Percentiles rank a stretch among this genome's conserved stretches.
Conservation (phyloP, 2,113 vertebrate species). For the Strix uralensis region DNA sequence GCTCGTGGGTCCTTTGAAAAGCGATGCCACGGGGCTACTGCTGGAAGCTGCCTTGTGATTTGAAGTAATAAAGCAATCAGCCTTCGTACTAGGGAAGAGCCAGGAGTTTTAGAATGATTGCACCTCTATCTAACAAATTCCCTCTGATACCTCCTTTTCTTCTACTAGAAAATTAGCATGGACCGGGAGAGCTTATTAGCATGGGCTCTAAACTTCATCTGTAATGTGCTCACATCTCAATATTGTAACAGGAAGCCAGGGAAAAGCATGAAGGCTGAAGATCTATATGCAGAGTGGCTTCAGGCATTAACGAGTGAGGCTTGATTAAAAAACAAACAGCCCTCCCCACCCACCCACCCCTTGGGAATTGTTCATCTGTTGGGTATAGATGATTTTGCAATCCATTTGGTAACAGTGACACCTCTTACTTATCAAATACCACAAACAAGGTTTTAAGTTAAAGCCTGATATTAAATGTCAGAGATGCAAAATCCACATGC, state of each 20-base stretch:
- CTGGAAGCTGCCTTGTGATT: background rate
- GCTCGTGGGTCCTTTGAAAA: background rate
- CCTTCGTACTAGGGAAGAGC: background rate
- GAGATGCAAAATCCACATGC: background rate
- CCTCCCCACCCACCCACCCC: background rate
- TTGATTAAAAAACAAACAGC: background rate
- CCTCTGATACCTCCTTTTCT: background rate
- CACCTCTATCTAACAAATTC: background rate
- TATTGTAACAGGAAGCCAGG: background rate
- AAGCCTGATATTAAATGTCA: background rate
- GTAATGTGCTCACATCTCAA: background rate
- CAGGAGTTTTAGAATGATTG: background rate
- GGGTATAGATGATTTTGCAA: background rate
- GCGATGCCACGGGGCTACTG: background rate
- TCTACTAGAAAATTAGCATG: background rate
- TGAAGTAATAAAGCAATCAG: constrained; percentile 9
- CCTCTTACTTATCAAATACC: background rate
- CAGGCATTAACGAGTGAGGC: background rate
- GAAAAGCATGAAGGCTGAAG: background rate
- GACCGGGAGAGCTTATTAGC: background rate
- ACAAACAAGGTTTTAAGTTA: background rate
- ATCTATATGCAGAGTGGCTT: background rate
- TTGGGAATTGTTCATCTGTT: background rate
- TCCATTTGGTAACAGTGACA: background rate
- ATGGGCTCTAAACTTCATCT: background rate